phyloP scores from a whole-genome alignment of 2,888 invertebrate species.

The Euzophera pinguis region DNA sequence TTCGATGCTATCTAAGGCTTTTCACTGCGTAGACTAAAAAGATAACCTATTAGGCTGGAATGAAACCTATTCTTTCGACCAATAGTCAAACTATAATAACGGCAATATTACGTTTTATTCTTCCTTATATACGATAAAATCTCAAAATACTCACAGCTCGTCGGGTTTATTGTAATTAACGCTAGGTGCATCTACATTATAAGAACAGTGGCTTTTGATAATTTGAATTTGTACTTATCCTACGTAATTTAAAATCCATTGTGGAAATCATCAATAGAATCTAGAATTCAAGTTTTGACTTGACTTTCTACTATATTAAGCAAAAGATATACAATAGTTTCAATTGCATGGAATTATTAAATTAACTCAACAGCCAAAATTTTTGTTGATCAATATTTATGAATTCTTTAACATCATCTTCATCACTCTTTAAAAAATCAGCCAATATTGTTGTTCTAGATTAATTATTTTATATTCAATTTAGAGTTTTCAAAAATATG shows the following conservation, averaged over 20 bases:
- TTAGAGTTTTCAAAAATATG: slow-evolving; percentile 77
- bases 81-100: slow-evolving; percentile 56
- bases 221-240: slow-evolving; percentile 79
- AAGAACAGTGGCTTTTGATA: slow-evolving; percentile 78
- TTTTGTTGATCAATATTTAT: slow-evolving; percentile 22
- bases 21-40: slow-evolving; percentile 55
- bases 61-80: slow-evolving; percentile 61
- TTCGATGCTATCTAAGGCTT: slow-evolving; percentile 60
- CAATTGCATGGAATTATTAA: slow-evolving; percentile 26
- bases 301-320: slow-evolving; percentile 33
- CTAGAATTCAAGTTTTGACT: slow-evolving; percentile 43
- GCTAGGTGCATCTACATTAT: slow-evolving; percentile 79
- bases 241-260: slow-evolving; percentile 61
- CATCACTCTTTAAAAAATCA: slow-evolving; percentile 33
- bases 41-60: slow-evolving; percentile 72
- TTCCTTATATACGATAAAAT: slow-evolving; percentile 77
- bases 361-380: slow-evolving; percentile 28
- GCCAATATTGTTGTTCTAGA: slow-evolving; percentile 64
- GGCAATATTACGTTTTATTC: slow-evolving; percentile 50
- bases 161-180: slow-evolving; percentile 77
- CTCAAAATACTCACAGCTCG: slow-evolving; percentile 80
- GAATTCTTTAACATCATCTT: slow-evolving; percentile 32
- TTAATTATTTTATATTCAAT: slow-evolving; percentile 66
- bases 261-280: slow-evolving; percentile 50
- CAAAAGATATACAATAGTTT: slow-evolving; percentile 23